Base-by-base conservation (phyloP, 2,113 vertebrate species). In the Polypterus bichir region DNA sequence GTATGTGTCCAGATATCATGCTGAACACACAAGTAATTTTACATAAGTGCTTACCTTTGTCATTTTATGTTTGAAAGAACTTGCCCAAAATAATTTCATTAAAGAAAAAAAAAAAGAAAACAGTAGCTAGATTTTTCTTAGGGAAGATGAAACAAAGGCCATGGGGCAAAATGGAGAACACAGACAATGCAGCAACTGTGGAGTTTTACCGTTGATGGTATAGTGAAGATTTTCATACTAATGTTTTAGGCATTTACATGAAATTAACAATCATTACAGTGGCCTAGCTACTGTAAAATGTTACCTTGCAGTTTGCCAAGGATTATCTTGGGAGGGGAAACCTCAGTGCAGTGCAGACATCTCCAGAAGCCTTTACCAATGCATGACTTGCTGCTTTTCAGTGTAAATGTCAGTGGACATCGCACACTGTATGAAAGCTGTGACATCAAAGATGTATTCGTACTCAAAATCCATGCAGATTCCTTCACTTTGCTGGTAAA, bases 361-460 rank as follows among this genome's bases (percentile, higher is more conserved):
- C 58, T 54, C 44, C 49, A 59, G 10, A 60, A 53, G 48, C 57
- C 48, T 49, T 54, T 54, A 65, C 3, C 49, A 65, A 48, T 45
- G 57, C 64, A 65, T 3, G 57, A 65, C 4, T 53, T 65, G 58
- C 49, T 59, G 45, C 60, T n/a, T 59, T 60, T 59, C 49, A 60
- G 10, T 60, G 49, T 65, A 54, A 65, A 65, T 45, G 58, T 65
- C 64, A 65, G 58, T 65, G 46, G 49, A 47, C n/a, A 59, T 64
- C 10, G 60, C 46, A 47, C 62, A 57, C 54, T 57, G 54, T 55
- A 47, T 48, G 52, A 55, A 63, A 57, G 54, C 49, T 49, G 44
- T 53, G 44, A 48, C 27, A 27, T 27, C 27, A 27, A 27, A 27
- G 27, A 27, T 27, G 27, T 62, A 53, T 54, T 54, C 45, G 52